Evolutionary conservation across 2,888 invertebrate genomes (phyloP), one percentile per base, ranked within the genome.

Genomic region (Drosophila niveifrons): DNA sequence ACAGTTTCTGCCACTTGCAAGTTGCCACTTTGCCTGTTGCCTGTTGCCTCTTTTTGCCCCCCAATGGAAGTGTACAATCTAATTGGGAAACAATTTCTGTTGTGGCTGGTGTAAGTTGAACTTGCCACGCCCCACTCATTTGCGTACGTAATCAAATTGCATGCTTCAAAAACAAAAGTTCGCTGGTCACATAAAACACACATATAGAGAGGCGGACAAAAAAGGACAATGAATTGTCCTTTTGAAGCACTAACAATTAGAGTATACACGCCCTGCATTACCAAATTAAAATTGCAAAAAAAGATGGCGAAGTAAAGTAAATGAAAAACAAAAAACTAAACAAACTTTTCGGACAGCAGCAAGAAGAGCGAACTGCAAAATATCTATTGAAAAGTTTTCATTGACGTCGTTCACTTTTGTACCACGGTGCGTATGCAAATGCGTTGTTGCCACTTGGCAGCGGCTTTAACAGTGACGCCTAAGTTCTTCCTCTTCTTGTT

Each of bases 391-490:
- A 75, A 76, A 76, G 52, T 76, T 76, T 77, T 58, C 28, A 57
- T 52, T 63, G 66, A 78, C 80, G 62, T 52, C 65, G 46, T 48
- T 47, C 52, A 59, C 52, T 59, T 59, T 56, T 41, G 71, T 51
- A 55, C 80, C 82, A 68, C 64, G 68, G 72, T 86, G 83, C 87
- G 87, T 83, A 83, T 83, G 87, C 87, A 87, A 87, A 82, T 83
- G 66, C 64, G 64, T 71, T 68, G 61, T 70, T 76, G 74, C 67
- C 74, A 66, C 66, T 69, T 80, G 86, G 80, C 78, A 82, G 75
- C 66, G 72, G 39, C 63, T 66, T 73, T 47, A 41, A 46, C 17
- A 29, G 34, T 44, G 6, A 34, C 36, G 55, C 44, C 47, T 64
- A 47, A 29, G 47, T 13, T 17, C 4, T 10, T 31, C 9, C 9